A percentile compares a stretch with the other conserved stretches of the same genome.
Evolutionary conservation across 2,797 vertebrate species (phyloP).

Genomic region (Hippoglossus hippoglossus): DNA sequence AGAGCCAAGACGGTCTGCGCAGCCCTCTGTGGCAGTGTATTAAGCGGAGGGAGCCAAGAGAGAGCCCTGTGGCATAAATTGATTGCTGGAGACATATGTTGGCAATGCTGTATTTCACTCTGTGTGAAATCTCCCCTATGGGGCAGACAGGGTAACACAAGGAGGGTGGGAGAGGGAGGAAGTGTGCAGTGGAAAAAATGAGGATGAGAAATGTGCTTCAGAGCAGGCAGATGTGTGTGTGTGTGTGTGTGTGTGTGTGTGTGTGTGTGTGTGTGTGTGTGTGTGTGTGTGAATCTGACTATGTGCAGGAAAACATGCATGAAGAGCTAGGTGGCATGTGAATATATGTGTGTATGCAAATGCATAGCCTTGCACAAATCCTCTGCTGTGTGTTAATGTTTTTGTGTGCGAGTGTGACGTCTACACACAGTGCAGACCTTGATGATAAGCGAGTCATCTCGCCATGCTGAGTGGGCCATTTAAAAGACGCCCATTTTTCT

Average conservation of each 20-base stretch:
- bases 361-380: slow-evolving; percentile 49
- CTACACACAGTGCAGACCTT: slow-evolving; percentile 63
- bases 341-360: slow-evolving; percentile 25
- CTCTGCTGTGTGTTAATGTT: slow-evolving; percentile 36
- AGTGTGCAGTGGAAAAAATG: slow-evolving; percentile 29
- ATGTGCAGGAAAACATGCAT: slow-evolving; percentile 20
- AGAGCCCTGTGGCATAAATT: slow-evolving; percentile 72
- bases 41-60: slow-evolving; percentile 55
- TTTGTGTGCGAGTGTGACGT: slow-evolving; percentile 31
- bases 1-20: slow-evolving; percentile 33
- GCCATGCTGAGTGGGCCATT: slow-evolving; percentile 76
- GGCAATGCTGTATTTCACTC: slow-evolving; percentile 74
- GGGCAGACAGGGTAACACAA: slow-evolving; percentile 50
- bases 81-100: slow-evolving; percentile 76
- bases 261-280: slow-evolving; percentile 8
- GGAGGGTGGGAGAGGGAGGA: slow-evolving; percentile 22
- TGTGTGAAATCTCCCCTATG: slow-evolving; percentile 69
- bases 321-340: slow-evolving; percentile 3
- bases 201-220: slow-evolving; percentile 48
- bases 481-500: slow-evolving; percentile 74
- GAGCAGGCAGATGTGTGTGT: slow-evolving; percentile 33
- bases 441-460: slow-evolving; percentile 78
- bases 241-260: neutral
- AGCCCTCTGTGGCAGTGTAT: slow-evolving; percentile 43
- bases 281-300: neutral